Base-by-base conservation (phyloP, 2,797 vertebrate genomes). In the Acrossocheilus fasciatus region DNA sequence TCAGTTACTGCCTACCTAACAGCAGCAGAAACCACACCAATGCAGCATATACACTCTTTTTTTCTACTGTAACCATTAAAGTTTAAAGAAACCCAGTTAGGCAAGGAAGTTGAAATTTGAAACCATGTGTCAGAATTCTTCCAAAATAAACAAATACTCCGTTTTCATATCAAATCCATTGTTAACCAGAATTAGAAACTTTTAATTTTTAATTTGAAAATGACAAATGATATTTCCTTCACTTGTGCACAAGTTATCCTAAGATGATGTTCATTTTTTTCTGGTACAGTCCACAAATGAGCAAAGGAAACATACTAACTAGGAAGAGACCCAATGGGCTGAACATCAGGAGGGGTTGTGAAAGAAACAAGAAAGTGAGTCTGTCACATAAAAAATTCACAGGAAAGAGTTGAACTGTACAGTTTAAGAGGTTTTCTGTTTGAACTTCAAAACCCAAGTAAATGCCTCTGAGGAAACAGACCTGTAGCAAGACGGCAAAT, bases 191-290 rank as follows among this genome's bases (percentile, higher is more conserved):
- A 89, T 86, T 94, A 95, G 59, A 95, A 95, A 94, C 84, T 91
- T 90, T 95, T 93, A 8, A 94, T 95, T 95, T 81, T 92, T 91
- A 87, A 87, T 90, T 86, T 90, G 92, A 91, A 92, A 93, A 92
- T 89, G 47, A 92, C 90, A 91, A 88, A 47, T 80, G 73, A 86
- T 87, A 57, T 85, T 52, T 84, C 39, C 89, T 82, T 76, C 23
- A 23, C 20, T 30, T 30, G 69, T 73, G 41, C 89, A 87, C 45
- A 80, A 88, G 89, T 69, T 68, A 89, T 74, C 36, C 83, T 30
- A 47, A 89, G 88, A 91, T 91, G 86, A 68, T 86, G 86, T 72
- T 80, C 64, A 47, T 80, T 88, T 84, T 75, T 76, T 47, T 68
- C 52, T 64, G 43, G 73, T 54, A 78, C 30, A 77, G 47, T 74